Evolutionary conservation across 2,113 vertebrate species (phyloP).

Genomic region (Nicator chloris): DNA sequence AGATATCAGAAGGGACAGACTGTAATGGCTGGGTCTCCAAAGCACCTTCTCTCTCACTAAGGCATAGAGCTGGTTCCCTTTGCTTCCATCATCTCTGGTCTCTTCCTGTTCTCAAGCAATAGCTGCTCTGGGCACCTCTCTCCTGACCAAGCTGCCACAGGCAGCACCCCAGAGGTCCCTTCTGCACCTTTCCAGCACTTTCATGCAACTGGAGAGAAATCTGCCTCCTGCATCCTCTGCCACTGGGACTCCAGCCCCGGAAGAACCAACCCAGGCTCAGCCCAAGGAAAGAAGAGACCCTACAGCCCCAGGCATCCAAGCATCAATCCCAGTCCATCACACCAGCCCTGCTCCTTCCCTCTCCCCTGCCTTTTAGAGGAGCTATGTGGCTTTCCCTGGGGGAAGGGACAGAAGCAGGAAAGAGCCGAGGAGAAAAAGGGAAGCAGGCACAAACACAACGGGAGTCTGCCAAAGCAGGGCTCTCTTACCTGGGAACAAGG

Average conservation of each 20-base stretch:
- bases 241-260: not conserved
- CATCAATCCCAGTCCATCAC: not conserved
- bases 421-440: constrained; percentile 19
- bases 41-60: not conserved
- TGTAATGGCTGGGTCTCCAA: not conserved
- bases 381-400: not conserved
- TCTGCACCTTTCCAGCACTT: not conserved
- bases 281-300: not conserved
- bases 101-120: not conserved
- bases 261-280: not conserved
- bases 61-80: not conserved
- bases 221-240: not conserved
- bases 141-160: not conserved
- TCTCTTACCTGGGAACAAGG: constrained; percentile 84
- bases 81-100: not conserved
- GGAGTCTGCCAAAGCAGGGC: constrained; percentile 35
- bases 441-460: not conserved
- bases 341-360: not conserved
- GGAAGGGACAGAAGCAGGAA: constrained; percentile 47
- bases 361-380: not conserved
- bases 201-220: not conserved
- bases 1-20: constrained; percentile 8
- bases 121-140: not conserved
- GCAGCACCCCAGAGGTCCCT: not conserved
- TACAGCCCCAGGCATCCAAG: not conserved